Base-by-base conservation (phyloP, 1,140 invertebrate species). In the Drosophila repletoides region DNA sequence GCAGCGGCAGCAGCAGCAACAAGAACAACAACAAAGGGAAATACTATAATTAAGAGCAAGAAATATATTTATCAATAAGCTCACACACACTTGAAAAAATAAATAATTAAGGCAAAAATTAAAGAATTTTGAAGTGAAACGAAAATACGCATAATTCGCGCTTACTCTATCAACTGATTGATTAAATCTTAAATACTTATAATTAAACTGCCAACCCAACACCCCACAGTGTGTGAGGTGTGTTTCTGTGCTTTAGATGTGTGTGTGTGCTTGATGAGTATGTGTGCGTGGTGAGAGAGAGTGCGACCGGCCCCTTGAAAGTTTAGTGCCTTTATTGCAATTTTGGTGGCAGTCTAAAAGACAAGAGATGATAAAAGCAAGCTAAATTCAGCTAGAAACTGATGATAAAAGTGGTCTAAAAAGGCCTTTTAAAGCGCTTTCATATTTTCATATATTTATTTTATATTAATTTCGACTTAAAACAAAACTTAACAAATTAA, bases 41-140 rank as follows among this genome's bases (percentile, higher is more conserved):
- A 73, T 77, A 52, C 79, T 83, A 84, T 79, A 71, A 84, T 79
- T 84, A 83, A 74, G 45, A 74, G 65, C 52, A 53, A 53, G 70
- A 84, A 68, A 74, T 72, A 72, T 68, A 74, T 71, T 79, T 74
- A 83, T 71, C 79, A 72, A 86, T 67, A 71, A 76, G 33, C 33
- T 19, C 22, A 49, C 36, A 10, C 52, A 24, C 19, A 59, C 12
- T 26, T 41, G 26, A 43, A 31, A 55, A 22, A 31, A 64, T 59
- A 84, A 70, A 74, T 55, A 64, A 56, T 74, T 60, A 71, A 74
- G 22, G 40, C 34, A 52, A 60, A 77, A 73, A 55, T 36, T 56
- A 41, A 83, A 55, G 24, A 40, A 45, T 19, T 59, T 59, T 7
- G 34, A 61, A 58, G 55, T 46, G 17, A 61, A 58, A 59, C 41